Conservation (phyloP, 2,888 invertebrate genomes). For the Epistrophe eligans region DNA sequence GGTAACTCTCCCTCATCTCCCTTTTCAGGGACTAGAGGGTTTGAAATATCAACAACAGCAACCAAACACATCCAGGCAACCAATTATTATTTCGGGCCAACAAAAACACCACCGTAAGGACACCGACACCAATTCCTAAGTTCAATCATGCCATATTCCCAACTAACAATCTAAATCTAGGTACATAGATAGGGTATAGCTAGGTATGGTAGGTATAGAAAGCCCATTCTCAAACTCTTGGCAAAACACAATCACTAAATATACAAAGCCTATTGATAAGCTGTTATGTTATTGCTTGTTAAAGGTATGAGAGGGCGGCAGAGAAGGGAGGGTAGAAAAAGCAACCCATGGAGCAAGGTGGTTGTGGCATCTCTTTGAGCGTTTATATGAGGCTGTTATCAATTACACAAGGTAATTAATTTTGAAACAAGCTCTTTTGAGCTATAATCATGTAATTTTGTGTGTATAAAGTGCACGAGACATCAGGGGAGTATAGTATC, state of each 20-base stretch:
- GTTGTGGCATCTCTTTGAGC: slow-evolving; percentile 74
- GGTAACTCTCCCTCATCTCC: slow-evolving; percentile 4
- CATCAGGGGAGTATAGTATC: too few species aligned
- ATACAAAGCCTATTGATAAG: slow-evolving; percentile 68
- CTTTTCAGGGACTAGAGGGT: slow-evolving; percentile 25
- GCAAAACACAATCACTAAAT: slow-evolving; percentile 53
- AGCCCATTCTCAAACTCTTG: slow-evolving; percentile 15
- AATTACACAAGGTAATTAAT: slow-evolving; percentile 77
- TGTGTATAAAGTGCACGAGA: slow-evolving; percentile 70
- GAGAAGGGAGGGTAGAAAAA: background rate
- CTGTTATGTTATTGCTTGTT: slow-evolving; percentile 62
- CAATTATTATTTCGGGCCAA: slow-evolving; percentile 62
- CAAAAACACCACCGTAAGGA: slow-evolving; percentile 62
- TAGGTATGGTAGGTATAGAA: background rate
- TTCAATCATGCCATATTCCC: slow-evolving; percentile 14
- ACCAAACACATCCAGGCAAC: slow-evolving; percentile 36
- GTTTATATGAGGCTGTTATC: slow-evolving; percentile 76
- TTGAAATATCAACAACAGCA: slow-evolving; percentile 58
- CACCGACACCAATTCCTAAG: slow-evolving; percentile 46
- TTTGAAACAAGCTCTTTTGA: slow-evolving; percentile 75
- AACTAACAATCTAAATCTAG: background rate
- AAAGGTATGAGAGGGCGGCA: background rate
- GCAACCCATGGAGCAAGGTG: slow-evolving; percentile 34
- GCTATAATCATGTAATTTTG: slow-evolving; percentile 76
- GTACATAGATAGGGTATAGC: too few species aligned